Evolutionary conservation across 2,888 invertebrate species (phyloP).

Genomic region (Heliothis peltigera): DNA sequence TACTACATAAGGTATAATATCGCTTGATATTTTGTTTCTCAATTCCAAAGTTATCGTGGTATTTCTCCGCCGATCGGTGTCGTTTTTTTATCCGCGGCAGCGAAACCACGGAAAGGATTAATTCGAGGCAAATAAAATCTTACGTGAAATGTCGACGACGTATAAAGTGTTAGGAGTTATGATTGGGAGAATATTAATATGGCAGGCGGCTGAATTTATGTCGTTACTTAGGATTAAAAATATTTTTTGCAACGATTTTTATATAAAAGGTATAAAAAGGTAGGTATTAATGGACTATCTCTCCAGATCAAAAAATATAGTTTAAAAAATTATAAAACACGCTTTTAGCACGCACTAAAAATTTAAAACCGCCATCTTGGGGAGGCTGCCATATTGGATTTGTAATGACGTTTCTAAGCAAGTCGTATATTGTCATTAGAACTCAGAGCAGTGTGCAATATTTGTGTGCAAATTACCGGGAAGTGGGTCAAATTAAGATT

Average conservation of each 20-base stretch:
- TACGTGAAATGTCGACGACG: slow-evolving; percentile 62
- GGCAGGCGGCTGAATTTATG: neutral
- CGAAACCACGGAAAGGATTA: slow-evolving; percentile 87
- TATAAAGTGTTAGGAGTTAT: slow-evolving; percentile 16
- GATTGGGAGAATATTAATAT: neutral
- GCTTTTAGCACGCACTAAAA: too few relatives aligned
- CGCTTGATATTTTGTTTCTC: slow-evolving; percentile 6
- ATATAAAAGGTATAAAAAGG: neutral
- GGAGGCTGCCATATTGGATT: too few relatives aligned
- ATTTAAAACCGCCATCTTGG: too few relatives aligned
- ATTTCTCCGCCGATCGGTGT: slow-evolving; percentile 74
- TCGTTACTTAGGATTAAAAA: neutral
- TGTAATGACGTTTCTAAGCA: too few relatives aligned
- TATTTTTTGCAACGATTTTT: neutral
- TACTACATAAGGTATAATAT: slow-evolving; percentile 60
- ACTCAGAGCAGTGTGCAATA: too few relatives aligned
- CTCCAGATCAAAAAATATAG: neutral
- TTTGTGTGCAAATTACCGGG: too few relatives aligned
- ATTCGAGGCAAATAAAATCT: slow-evolving; percentile 85
- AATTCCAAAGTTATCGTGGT: slow-evolving; percentile 53
- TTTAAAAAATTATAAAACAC: too few relatives aligned
- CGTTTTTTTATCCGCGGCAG: slow-evolving; percentile 80
- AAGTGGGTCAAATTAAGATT: neutral
- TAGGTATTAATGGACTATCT: neutral
- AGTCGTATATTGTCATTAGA: too few relatives aligned